Conservation (phyloP, 2,888 invertebrate genomes). For the Sarcophaga variegata region DNA sequence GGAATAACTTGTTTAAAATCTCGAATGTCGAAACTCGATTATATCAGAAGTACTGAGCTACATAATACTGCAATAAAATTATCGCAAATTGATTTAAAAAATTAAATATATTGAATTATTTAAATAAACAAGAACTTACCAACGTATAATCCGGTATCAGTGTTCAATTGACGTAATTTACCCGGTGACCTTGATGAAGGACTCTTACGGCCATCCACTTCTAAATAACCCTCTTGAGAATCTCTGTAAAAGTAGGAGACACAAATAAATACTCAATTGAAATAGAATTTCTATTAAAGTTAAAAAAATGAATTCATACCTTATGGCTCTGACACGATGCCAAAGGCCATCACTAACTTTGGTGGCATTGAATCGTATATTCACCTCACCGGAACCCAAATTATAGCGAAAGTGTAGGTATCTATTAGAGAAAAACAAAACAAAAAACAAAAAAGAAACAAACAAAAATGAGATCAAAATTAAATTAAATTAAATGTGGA, state of each 20-base stretch:
- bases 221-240: constrained; percentile 91
- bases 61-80: no score
- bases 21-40: no score
- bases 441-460: no score
- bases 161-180: constrained; percentile 91
- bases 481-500: constrained; percentile 1
- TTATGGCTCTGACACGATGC: constrained; percentile 89
- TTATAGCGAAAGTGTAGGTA: constrained; percentile 87
- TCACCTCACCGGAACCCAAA: constrained; percentile 92
- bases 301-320: constrained; percentile 82
- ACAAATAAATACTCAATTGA: not conserved
- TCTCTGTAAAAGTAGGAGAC: constrained; percentile 84
- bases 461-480: not conserved
- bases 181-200: constrained; percentile 92
- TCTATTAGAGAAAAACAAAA: constrained; percentile 69
- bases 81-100: no score
- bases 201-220: constrained; percentile 93
- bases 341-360: constrained; percentile 93
- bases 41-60: no score
- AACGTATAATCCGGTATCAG: constrained; percentile 93
- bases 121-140: constrained; percentile 84
- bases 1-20: no score
- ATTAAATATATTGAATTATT: not conserved
- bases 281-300: no score
- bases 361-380: constrained; percentile 91